Evolutionary conservation across 2,113 vertebrate species (phyloP).

Genomic region (Erinaceus europaeus): DNA sequence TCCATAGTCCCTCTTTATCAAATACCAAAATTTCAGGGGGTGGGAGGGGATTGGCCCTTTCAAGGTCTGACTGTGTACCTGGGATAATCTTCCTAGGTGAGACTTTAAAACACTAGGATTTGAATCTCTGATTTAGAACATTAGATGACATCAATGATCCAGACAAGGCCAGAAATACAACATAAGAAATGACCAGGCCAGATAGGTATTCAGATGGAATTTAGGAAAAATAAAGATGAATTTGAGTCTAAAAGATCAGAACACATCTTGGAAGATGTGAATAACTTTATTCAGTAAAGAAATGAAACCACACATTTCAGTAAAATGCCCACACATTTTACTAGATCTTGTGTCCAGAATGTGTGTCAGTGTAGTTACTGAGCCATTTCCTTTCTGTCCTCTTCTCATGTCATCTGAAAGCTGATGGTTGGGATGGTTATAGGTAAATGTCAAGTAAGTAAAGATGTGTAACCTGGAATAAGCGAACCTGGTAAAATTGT

Average conservation of each 20-base stretch:
- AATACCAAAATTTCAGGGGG: too few species aligned
- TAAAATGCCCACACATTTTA: neutral
- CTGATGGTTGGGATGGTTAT: neutral
- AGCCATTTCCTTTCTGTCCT: neutral
- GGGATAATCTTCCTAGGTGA: neutral
- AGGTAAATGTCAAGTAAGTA: neutral
- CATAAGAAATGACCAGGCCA: neutral
- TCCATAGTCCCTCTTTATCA: neutral
- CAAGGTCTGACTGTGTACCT: neutral
- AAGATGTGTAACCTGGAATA: neutral
- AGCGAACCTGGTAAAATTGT: neutral
- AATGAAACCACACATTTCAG: neutral
- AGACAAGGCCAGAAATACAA: neutral
- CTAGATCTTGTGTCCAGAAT: neutral
- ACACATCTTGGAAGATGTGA: neutral
- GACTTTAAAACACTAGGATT: neutral
- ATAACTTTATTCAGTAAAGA: neutral
- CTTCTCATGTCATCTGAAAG: neutral
- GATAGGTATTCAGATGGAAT: neutral
- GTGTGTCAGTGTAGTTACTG: too few species aligned
- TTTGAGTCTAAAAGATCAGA: conserved; percentile 8
- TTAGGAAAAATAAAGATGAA: neutral
- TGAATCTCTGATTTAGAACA: neutral
- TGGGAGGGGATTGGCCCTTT: neutral
- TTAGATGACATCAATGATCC: neutral